Conservation (phyloP, 2,797 vertebrate genomes). For the Spinibarbus caldwelli region DNA sequence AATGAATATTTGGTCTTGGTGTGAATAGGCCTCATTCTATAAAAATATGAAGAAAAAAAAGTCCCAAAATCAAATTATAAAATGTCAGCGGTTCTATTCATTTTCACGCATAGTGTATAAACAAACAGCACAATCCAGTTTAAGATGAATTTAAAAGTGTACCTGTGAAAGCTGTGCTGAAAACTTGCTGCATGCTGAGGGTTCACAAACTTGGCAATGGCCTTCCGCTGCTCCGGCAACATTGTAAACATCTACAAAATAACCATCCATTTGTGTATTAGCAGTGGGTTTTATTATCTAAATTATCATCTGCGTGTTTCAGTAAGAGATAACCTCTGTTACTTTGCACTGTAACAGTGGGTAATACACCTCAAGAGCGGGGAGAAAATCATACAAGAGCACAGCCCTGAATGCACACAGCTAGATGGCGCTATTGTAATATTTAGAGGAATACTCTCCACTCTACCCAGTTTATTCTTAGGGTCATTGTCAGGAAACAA, state of each 20-base stretch:
- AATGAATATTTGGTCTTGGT: neutral
- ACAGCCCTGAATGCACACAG: neutral
- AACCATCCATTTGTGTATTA: neutral
- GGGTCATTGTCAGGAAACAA: neutral
- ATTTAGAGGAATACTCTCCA: neutral
- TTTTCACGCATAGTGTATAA: neutral
- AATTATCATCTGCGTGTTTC: neutral
- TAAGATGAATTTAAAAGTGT: constrained; percentile 57
- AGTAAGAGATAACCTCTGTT: neutral
- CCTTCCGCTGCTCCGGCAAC: constrained; percentile 96
- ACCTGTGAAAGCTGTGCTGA: constrained; percentile 98
- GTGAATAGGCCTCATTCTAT: neutral
- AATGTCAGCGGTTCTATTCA: neutral
- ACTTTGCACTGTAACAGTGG: neutral
- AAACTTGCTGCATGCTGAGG: constrained; percentile 91
- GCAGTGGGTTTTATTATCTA: neutral
- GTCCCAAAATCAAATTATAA: neutral
- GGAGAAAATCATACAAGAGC: neutral
- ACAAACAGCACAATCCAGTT: neutral
- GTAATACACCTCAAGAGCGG: neutral
- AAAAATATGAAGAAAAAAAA: neutral
- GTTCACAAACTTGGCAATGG: constrained; percentile 90
- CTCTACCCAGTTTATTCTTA: neutral
- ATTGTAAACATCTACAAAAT: constrained; percentile 89
- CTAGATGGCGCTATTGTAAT: constrained; percentile 40